Evolutionary conservation across 2,113 vertebrate species (phyloP).

Genomic region (Psophia crepitans): DNA sequence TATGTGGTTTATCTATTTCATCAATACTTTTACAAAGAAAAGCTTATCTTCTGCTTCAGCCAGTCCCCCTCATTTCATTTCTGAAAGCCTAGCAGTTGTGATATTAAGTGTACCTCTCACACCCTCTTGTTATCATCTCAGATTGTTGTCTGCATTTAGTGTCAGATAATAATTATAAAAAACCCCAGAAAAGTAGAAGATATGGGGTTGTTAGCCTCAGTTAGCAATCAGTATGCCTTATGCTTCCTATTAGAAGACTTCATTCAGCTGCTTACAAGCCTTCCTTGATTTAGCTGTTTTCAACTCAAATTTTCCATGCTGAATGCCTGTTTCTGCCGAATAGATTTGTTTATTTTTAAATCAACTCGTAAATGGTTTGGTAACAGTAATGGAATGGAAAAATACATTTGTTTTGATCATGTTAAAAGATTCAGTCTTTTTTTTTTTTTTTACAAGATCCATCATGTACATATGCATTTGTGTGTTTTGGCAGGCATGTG

Average conservation of each 20-base stretch:
- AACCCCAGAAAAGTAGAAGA: not conserved
- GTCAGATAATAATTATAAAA: not conserved
- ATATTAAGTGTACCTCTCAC: not conserved
- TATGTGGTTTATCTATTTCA: slow-evolving; percentile 23
- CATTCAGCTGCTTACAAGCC: not conserved
- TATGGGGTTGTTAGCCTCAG: not conserved
- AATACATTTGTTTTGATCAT: not conserved
- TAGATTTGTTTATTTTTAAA: not conserved
- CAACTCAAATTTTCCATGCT: not conserved
- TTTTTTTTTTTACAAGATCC: not conserved
- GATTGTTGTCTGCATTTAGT: not conserved
- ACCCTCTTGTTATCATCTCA: not conserved
- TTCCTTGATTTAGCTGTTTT: not conserved
- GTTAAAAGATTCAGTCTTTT: not conserved
- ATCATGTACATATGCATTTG: not conserved
- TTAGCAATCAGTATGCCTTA: not conserved
- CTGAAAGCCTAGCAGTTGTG: slow-evolving; percentile 10
- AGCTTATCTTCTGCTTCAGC: slow-evolving; percentile 26
- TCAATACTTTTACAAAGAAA: slow-evolving; percentile 8
- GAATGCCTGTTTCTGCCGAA: not conserved
- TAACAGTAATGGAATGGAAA: not conserved
- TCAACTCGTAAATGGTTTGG: not conserved
- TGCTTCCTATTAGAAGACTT: not conserved
- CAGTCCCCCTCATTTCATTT: not conserved
- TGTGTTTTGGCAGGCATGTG: not conserved